Conservation (phyloP, 2,888 invertebrate species). For the Leucoma salicis region DNA sequence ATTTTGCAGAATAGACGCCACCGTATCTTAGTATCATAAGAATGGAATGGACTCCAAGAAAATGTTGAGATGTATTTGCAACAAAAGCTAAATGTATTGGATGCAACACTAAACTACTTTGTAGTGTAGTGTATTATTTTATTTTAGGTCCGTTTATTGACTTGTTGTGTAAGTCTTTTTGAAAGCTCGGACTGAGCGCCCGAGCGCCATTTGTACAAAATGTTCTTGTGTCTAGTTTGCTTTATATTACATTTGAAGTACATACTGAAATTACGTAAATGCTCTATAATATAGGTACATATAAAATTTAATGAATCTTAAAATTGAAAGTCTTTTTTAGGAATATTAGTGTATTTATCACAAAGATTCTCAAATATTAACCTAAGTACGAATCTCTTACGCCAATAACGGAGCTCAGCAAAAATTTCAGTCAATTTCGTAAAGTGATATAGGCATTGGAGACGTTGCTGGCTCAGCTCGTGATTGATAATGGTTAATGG, state of each 20-base stretch:
- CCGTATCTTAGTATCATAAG: not conserved
- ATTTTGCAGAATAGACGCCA: no score
- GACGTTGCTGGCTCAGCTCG: slow-evolving; percentile 45
- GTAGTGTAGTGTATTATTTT: slow-evolving; percentile 27
- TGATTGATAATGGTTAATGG: slow-evolving; percentile 72
- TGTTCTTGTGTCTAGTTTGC: slow-evolving; percentile 4
- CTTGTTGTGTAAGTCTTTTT: slow-evolving; percentile 26
- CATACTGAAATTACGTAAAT: no score
- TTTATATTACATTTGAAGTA: not conserved
- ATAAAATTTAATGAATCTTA: not conserved
- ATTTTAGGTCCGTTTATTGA: slow-evolving; percentile 29
- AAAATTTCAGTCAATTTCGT: slow-evolving; percentile 58
- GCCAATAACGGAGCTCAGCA: slow-evolving; percentile 43
- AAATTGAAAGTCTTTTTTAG: slow-evolving; percentile 10
- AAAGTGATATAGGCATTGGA: slow-evolving; percentile 59
- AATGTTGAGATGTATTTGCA: slow-evolving; percentile 17
- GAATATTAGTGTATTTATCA: slow-evolving; percentile 23
- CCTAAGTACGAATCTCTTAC: slow-evolving; percentile 29
- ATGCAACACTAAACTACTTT: slow-evolving; percentile 24
- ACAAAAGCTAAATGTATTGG: slow-evolving; percentile 16
- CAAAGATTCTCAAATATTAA: slow-evolving; percentile 28
- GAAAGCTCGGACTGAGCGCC: slow-evolving; percentile 16
- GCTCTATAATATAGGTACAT: no score
- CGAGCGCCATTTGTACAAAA: slow-evolving; percentile 20
- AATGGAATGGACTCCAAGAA: slow-evolving; percentile 6